These are phyloP conservation scores for Nesometra sesokonis DNA, from an alignment of 35 echinoderm and acorn worm species.

Conservation along the genomic window DNA sequence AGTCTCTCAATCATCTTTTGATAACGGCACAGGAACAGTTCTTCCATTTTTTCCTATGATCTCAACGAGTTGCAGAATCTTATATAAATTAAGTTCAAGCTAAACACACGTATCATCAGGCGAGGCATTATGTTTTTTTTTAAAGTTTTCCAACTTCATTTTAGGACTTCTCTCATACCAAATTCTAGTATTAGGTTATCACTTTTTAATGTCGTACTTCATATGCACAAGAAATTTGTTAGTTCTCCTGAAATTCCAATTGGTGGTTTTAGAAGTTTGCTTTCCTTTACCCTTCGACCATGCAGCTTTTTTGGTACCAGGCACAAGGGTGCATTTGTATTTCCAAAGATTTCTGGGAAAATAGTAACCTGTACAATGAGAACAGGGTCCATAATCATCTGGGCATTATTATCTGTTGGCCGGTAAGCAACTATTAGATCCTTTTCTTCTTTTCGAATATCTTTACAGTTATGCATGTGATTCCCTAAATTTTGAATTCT, in stretches of 20 bases:
- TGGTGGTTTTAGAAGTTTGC: not conserved
- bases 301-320: not conserved
- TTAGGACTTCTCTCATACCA: not conserved
- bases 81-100: not conserved
- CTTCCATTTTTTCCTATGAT: not conserved
- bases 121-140: not conserved
- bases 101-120: not conserved
- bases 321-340: not conserved
- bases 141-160: not conserved
- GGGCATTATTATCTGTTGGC: not conserved
- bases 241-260: no score
- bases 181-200: no score
- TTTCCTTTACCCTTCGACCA: not conserved
- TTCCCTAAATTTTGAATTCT: conserved; percentile 4
- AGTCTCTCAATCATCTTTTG: not conserved
- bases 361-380: not conserved
- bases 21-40: not conserved
- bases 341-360: not conserved
- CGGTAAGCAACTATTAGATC: not conserved
- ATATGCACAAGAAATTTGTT: no score
- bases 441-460: not conserved
- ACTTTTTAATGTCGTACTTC: no score
- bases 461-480: conserved; percentile 5
- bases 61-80: not conserved
- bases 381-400: conserved; percentile 4